These are phyloP conservation scores for Phalacrocorax carbo DNA, from an alignment of 2,113 vertebrate species.

Conservation along the genomic window DNA sequence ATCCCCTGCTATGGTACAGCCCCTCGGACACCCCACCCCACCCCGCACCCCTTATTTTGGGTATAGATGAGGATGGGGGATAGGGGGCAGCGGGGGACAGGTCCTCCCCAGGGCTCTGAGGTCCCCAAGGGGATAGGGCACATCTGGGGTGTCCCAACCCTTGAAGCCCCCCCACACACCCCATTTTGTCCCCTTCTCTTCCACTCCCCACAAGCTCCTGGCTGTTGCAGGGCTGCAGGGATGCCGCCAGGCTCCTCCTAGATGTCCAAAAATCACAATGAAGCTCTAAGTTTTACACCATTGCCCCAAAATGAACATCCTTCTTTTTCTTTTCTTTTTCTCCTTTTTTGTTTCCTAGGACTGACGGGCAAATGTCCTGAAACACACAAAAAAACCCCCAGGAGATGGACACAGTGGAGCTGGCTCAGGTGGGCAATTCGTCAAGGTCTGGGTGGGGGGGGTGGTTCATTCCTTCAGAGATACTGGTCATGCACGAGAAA, in stretches of 20 bases:
- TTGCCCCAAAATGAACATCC: no score
- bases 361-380: neutral
- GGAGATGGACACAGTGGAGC: neutral
- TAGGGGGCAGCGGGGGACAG: no score
- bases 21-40: no score
- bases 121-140: no score
- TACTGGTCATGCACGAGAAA: neutral
- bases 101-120: neutral
- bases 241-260: neutral
- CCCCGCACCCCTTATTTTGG: neutral
- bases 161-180: no score
- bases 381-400: neutral
- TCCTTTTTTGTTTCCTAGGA: neutral
- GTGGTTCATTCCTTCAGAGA: neutral
- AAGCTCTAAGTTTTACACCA: neutral
- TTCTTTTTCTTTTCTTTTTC: no score
- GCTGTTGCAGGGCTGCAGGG: neutral
- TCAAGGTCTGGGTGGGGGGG: neutral
- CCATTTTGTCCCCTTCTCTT: neutral
- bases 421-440: neutral
- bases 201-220: neutral
- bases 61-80: no score
- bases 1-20: no score
- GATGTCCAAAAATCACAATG: neutral
- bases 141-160: no score